Conservation (phyloP, 2,113 vertebrate species). For the Cinclus mexicanus region DNA sequence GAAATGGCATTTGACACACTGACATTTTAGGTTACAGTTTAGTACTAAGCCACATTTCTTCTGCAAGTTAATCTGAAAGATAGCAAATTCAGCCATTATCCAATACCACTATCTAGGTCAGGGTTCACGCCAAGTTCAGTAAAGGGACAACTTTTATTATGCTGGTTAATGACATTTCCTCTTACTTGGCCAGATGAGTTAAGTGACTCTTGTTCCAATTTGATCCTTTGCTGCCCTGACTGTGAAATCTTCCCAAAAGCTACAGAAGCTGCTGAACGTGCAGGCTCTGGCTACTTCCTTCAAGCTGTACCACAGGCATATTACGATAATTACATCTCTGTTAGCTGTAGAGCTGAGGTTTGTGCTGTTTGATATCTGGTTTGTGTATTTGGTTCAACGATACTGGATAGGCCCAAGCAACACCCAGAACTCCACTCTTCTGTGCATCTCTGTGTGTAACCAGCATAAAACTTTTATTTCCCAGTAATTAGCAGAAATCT, state of each 20-base stretch:
- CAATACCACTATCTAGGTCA: neutral
- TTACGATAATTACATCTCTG: neutral
- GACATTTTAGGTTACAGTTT: neutral
- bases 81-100: neutral
- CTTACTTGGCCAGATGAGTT: neutral
- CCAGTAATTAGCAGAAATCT: neutral
- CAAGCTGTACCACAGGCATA: neutral
- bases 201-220: neutral
- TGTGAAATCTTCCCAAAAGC: neutral
- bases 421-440: neutral
- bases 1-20: neutral
- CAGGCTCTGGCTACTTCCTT: neutral
- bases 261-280: neutral
- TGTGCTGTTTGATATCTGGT: neutral
- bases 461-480: neutral
- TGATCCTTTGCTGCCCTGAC: neutral
- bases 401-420: neutral
- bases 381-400: neutral
- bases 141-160: neutral
- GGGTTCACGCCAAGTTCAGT: neutral
- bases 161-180: neutral
- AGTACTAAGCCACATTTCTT: neutral
- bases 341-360: neutral
- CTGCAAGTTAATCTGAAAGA: neutral
- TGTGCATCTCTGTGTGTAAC: neutral